Conservation (phyloP, 2,888 invertebrate species). For the Nephrotoma appendiculata region DNA sequence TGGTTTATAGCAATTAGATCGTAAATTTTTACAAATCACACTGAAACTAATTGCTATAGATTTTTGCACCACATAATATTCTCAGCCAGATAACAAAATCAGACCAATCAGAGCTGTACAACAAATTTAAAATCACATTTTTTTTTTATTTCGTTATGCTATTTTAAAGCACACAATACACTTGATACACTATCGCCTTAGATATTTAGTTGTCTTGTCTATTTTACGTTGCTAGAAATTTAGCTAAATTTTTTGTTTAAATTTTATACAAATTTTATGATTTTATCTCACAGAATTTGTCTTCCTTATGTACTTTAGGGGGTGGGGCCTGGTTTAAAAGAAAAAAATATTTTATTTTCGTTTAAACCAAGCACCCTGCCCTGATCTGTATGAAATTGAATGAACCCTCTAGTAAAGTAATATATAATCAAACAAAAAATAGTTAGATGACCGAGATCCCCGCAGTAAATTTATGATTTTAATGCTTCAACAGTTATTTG, state of each 20-base stretch:
- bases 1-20: background rate
- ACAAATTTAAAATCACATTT: background rate
- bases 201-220: background rate
- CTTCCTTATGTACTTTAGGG: background rate
- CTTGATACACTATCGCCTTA: background rate
- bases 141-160: background rate
- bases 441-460: background rate
- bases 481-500: background rate
- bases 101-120: constrained; percentile 2
- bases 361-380: background rate
- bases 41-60: background rate
- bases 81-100: constrained; percentile 3
- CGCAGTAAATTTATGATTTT: background rate
- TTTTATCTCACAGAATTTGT: background rate
- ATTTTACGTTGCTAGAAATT: background rate
- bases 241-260: background rate
- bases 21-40: background rate
- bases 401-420: background rate
- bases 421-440: background rate
- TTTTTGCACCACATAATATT: background rate
- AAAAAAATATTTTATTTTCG: background rate
- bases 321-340: background rate
- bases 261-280: background rate
- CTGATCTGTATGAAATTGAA: background rate
- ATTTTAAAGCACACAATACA: background rate